A percentile compares a stretch with the other conserved stretches of the same genome.
Conservation (phyloP, 1,140 invertebrate species). For the Drosophila malerkotliana region DNA sequence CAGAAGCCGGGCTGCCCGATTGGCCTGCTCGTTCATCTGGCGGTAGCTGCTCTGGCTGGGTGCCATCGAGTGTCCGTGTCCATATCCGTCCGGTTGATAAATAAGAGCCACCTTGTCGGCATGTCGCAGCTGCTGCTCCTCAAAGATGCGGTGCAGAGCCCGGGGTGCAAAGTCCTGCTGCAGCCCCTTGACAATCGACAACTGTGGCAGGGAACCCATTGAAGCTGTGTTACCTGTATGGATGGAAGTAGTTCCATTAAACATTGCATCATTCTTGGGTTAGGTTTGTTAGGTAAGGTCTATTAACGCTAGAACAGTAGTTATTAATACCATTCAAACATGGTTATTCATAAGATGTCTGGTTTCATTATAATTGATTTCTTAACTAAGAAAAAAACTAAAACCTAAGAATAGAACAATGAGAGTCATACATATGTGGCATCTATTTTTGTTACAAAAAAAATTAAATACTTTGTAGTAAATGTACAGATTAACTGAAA, state of each 20-base stretch:
- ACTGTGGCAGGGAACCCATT: slow-evolving; percentile 88
- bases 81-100: slow-evolving; percentile 84
- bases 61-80: slow-evolving; percentile 55
- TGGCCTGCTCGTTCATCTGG: slow-evolving; percentile 86
- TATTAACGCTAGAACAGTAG: neutral
- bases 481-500: no score
- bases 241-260: neutral
- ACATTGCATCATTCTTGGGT: slow-evolving; percentile 16
- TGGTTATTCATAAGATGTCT: slow-evolving; percentile 20
- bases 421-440: neutral
- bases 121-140: slow-evolving; percentile 76
- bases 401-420: neutral
- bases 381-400: neutral
- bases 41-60: slow-evolving; percentile 85
- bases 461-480: no score
- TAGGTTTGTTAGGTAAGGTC: slow-evolving; percentile 16
- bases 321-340: slow-evolving; percentile 31
- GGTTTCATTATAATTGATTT: neutral
- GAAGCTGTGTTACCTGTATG: neutral
- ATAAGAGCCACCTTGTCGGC: slow-evolving; percentile 85
- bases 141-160: slow-evolving; percentile 86
- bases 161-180: slow-evolving; percentile 80
- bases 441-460: neutral
- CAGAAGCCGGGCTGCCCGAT: slow-evolving; percentile 86
- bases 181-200: slow-evolving; percentile 87